Evolutionary conservation across 2,888 invertebrate genomes (phyloP), one percentile per base, ranked within the genome.

Genomic region (Ophion slaviceki): DNA sequence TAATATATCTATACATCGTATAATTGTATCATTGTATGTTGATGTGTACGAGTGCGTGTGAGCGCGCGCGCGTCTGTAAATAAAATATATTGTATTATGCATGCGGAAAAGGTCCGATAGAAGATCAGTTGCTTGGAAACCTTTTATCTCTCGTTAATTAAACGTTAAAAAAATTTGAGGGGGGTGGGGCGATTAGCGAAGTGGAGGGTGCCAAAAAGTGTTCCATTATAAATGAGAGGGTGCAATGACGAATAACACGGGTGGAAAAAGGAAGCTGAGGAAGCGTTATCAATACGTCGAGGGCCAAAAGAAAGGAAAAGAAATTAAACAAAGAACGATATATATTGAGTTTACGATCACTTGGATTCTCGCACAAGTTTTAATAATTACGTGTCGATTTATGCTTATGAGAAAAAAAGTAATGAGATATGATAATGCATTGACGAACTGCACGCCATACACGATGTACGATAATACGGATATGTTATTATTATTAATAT

Each of bases 191-290:
- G 67, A 79, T 86, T 88, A 83, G 68, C 40, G 47, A 86, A 53
- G 84, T 64, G 87, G 83, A 86, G 87, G 87, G 87, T 89, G 89
- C 87, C 88, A 88, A 89, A 89, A 88, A 88, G 88, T 89, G 88
- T 89, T 89, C 88, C 87, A 86, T 83, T 77, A 77, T 71, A 87
- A 80, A 87, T 82, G 85, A 80, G 59, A 80, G 61, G 70, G 64
- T 80, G 71, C 45, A 86, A 61, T 32, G 81, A 78, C 77, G 64
- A 84, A 78, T 66, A 80, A 86, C 11, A 47, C 40, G 59, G 61
- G 40, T 53, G 61, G 36, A 28, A 59, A 71, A 59, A 59, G 61
- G 59, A 45, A 24, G 47, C 17, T 20, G 71, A 82, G 45, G 57
- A 80, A 82, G 59, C 75, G 82, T 78, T 78, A 84, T 74, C 75